Percentiles rank a stretch among this genome's conserved stretches.
These are phyloP conservation scores for Drosophila acutilabella DNA, from an alignment of 2,888 invertebrate genomes.

Conservation along the genomic window DNA sequence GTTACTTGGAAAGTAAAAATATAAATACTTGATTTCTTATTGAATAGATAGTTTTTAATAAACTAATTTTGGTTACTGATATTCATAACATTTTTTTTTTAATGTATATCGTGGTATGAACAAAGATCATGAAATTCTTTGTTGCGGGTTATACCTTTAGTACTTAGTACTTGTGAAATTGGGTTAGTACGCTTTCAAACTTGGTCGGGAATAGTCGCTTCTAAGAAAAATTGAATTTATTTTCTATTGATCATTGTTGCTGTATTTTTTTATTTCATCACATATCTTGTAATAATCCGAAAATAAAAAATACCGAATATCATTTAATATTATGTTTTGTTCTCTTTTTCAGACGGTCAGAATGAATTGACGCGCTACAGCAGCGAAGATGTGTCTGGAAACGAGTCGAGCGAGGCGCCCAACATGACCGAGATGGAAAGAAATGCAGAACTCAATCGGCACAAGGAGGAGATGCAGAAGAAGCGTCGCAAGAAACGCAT, in stretches of 20 bases:
- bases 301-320: not conserved
- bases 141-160: not conserved
- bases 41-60: no score
- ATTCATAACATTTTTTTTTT: not conserved
- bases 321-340: not conserved
- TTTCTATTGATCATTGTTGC: not conserved
- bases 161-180: not conserved
- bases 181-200: constrained; percentile 26
- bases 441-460: constrained; percentile 88
- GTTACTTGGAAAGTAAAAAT: no score
- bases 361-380: constrained; percentile 84
- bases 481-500: constrained; percentile 95
- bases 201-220: constrained; percentile 29
- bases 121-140: constrained; percentile 13
- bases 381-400: constrained; percentile 85
- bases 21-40: no score
- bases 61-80: no score
- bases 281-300: not conserved
- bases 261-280: constrained; percentile 8
- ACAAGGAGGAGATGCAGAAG: constrained; percentile 95
- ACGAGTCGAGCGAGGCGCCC: constrained; percentile 84
- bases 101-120: constrained; percentile 18
- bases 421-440: constrained; percentile 85
- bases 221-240: not conserved
- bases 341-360: constrained; percentile 74